Evolutionary conservation across 2,797 vertebrate genomes (phyloP).

Genomic region (Scyliorhinus canicula): DNA sequence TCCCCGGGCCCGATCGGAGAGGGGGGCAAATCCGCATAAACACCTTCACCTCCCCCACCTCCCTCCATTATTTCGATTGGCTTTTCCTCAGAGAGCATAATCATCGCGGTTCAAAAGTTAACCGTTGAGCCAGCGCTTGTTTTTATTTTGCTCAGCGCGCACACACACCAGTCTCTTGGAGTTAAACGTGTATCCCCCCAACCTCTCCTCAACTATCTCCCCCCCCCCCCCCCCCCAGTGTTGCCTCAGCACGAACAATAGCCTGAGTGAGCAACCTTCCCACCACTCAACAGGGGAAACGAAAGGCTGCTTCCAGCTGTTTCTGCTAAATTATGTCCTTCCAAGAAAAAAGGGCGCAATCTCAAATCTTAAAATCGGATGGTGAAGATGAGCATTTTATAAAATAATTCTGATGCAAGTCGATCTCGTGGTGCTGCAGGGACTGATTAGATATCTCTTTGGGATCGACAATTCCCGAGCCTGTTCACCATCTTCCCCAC

Average conservation of each 20-base stretch:
- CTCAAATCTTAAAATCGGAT: not conserved
- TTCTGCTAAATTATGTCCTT: not conserved
- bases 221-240: not conserved
- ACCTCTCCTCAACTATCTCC: not conserved
- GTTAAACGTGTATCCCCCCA: conserved; percentile 23
- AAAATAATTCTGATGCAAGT: not conserved
- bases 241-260: conserved; percentile 23
- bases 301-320: not conserved
- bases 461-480: not conserved
- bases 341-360: not conserved
- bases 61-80: not conserved
- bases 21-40: not conserved
- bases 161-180: not conserved
- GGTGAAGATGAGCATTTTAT: not conserved
- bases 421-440: not conserved
- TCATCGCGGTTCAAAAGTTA: conserved; percentile 1
- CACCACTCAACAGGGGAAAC: not conserved
- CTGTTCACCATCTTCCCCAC: not conserved
- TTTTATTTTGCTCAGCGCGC: not conserved
- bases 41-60: not conserved
- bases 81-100: not conserved
- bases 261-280: not conserved
- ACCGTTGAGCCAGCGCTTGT: not conserved
- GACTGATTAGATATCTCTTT: not conserved
- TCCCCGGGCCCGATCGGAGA: not conserved